A percentile compares a stretch with the other conserved stretches of the same genome.
These are phyloP conservation scores for Notospermus geniculatus DNA, from an alignment of 1,140 invertebrate species.

Conservation along the genomic window DNA sequence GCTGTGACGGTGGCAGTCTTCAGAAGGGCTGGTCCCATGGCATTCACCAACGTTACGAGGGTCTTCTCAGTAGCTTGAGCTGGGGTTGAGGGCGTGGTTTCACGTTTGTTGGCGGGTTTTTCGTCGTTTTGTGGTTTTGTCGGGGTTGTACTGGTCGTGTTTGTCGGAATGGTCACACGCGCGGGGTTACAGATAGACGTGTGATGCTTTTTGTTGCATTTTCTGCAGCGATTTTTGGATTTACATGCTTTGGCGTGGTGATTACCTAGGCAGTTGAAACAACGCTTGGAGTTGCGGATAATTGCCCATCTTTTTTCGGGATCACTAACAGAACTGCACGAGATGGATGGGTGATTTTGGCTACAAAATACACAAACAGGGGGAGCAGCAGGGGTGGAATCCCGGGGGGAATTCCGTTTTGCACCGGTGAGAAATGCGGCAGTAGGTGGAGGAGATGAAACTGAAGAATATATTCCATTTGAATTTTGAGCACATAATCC, in stretches of 20 bases:
- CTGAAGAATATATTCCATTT: constrained; percentile 6
- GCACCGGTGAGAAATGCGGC: no score
- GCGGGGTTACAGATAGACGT: neutral
- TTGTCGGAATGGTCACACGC: neutral
- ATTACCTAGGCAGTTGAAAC: constrained; percentile 9
- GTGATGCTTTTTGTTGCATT: neutral
- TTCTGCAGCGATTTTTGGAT: neutral
- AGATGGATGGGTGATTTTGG: constrained; percentile 1
- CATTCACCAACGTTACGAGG: no score
- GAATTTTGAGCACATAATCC: constrained; percentile 2
- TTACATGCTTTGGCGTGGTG: neutral
- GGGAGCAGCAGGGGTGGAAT: no score
- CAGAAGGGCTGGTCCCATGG: no score
- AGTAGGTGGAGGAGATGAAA: no score
- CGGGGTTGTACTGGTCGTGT: neutral
- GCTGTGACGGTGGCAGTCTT: no score
- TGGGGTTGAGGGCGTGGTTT: no score
- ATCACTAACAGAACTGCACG: constrained; percentile 1
- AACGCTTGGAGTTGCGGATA: neutral
- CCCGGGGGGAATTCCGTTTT: no score
- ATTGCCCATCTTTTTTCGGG: constrained; percentile 2
- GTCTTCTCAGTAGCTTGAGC: no score
- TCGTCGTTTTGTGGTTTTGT: neutral
- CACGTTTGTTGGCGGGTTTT: constrained; percentile 1
- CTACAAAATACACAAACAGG: constrained; percentile 1